Evolutionary conservation across 2,113 vertebrate genomes (phyloP).

Genomic region (Monarcha castaneiventris): DNA sequence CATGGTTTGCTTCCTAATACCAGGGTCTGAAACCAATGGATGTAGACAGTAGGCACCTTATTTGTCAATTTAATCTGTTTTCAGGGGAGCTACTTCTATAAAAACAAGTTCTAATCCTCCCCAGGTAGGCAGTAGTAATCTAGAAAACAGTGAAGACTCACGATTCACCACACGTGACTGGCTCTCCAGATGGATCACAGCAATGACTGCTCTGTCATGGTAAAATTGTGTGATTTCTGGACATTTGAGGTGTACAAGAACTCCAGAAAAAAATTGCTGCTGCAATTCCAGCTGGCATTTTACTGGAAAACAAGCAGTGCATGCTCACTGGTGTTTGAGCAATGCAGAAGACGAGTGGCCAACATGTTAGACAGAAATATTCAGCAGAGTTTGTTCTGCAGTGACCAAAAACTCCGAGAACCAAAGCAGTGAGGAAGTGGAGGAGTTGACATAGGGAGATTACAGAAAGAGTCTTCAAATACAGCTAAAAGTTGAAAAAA

Average conservation of each 20-base stretch:
- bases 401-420: not conserved
- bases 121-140: not conserved
- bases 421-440: not conserved
- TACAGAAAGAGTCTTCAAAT: not conserved
- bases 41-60: not conserved
- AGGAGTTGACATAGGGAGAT: not conserved
- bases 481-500: not conserved
- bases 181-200: not conserved
- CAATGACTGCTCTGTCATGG: not conserved
- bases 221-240: not conserved
- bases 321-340: not conserved
- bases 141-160: not conserved
- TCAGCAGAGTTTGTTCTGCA: not conserved
- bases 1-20: not conserved
- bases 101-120: not conserved
- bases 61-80: not conserved
- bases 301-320: not conserved
- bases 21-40: not conserved
- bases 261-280: not conserved
- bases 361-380: not conserved
- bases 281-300: not conserved
- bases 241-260: not conserved
- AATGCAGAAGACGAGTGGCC: not conserved
- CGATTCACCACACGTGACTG: not conserved
- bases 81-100: not conserved